Base-by-base conservation (phyloP, 2,113 vertebrate genomes). In the Ctenomys sociabilis region DNA sequence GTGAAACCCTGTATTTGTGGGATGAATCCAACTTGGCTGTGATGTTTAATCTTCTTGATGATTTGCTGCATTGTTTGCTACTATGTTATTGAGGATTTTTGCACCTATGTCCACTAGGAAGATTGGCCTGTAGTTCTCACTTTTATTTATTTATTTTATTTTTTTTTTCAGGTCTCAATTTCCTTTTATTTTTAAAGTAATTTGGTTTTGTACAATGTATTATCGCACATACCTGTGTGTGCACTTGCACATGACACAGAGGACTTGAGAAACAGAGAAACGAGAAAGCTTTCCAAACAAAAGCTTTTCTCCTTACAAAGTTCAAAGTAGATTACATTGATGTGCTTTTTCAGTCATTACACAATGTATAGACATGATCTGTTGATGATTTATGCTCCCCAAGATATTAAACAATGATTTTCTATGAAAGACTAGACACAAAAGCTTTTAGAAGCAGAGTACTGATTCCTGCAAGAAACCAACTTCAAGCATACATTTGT, bases 321-420 rank as follows among this genome's bases (percentile, higher is more conserved):
- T 96, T 96, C 91, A 97, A 97, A 98, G 95, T 91, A 84, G 52
- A 95, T 91, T 91, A 72, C 96, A 95, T n/a, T 91, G 97, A 95
- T 97, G 96, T 98, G 95, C 52, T 85, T 96, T 43, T 96, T 96
- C 88, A 94, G 85, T 96, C 92, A 96, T 96, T 96, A 96, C 7
- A 96, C 63, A 93, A 94, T 77, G 26, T 97, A 97, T 64, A 96
- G 89, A 97, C 70, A 90, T 72, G 57, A 98, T 94, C 37, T 70
- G n/a, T 68, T 96, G 93, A 96, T 94, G 91, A 96, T 95, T 94
- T 95, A 89, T 85, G 86, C 86, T 88, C 91, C 61, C 87, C 52
- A 93, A 92, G 93, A 30, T 72, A 94, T 95, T 96, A 97, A 97
- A 96, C 91, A 90, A 85, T 57, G 64, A 61, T 84, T 84, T 82